A percentile compares a stretch with the other conserved stretches of the same genome.
These are phyloP conservation scores for Xiphorhynchus elegans DNA, from an alignment of 2,113 vertebrate genomes.

Conservation along the genomic window DNA sequence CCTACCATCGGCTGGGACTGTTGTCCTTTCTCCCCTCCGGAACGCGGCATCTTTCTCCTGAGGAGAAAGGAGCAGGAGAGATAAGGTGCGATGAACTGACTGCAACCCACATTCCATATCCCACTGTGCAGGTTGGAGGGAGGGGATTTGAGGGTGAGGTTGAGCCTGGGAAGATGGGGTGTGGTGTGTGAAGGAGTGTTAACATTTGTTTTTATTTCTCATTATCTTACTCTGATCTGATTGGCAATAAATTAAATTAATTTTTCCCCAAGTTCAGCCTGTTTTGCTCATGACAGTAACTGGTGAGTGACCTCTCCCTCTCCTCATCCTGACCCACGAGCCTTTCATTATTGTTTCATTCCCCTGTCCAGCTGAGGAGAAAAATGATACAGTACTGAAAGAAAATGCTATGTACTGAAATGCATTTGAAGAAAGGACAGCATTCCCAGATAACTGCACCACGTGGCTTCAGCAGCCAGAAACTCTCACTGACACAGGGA, in stretches of 20 bases:
- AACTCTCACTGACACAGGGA: background rate
- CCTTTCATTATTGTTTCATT: background rate
- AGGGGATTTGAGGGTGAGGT: background rate
- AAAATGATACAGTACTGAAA: background rate
- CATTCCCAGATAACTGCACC: background rate
- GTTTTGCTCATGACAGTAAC: background rate
- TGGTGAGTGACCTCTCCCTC: background rate
- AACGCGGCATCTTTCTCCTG: too few relatives aligned
- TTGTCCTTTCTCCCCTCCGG: too few relatives aligned
- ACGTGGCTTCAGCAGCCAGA: background rate
- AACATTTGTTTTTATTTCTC: background rate
- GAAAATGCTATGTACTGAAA: background rate
- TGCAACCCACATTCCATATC: background rate
- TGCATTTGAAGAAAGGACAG: background rate
- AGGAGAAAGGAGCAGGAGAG: background rate
- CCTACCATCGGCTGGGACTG: too few relatives aligned
- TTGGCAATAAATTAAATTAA: background rate
- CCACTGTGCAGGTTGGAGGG: background rate
- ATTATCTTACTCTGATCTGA: background rate
- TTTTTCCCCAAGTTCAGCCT: background rate
- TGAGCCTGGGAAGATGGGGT: background rate
- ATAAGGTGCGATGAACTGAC: background rate
- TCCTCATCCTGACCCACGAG: fast-evolving
- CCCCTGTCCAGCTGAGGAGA: background rate
- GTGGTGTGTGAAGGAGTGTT: background rate